Percentiles rank a stretch among this genome's conserved stretches.
Evolutionary conservation across 2,888 invertebrate species (phyloP).

Genomic region (Cordilura impudica): DNA sequence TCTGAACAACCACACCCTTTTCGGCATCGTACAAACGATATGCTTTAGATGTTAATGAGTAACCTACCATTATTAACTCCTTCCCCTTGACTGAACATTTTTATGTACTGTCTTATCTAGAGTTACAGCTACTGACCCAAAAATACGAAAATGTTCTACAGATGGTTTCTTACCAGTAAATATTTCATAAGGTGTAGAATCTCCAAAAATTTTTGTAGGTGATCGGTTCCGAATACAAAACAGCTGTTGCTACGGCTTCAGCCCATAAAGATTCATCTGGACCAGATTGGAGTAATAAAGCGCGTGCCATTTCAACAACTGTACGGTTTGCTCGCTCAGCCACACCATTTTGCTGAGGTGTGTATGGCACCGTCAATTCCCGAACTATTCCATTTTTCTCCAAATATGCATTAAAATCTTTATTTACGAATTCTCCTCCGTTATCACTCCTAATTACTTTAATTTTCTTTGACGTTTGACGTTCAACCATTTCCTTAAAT

Average conservation of each 20-base stretch:
- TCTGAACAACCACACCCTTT: no score
- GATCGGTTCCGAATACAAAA: constrained; percentile 1
- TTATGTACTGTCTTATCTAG: constrained; percentile 12
- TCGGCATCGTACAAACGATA: neutral
- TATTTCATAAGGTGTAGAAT: constrained; percentile 31
- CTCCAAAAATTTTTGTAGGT: no score
- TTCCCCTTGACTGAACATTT: no score
- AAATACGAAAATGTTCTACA: neutral
- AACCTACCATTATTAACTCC: neutral
- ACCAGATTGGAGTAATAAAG: neutral
- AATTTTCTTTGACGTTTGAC: no score
- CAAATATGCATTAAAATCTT: no score
- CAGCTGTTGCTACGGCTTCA: constrained; percentile 25
- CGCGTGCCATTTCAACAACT: constrained; percentile 11
- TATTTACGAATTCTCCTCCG: no score
- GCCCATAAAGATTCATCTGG: constrained; percentile 22
- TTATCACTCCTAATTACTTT: no score
- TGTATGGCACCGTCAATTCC: constrained; percentile 19
- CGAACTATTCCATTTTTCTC: neutral
- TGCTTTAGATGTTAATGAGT: constrained; percentile 4
- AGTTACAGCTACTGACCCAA: neutral
- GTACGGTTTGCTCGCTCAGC: neutral
- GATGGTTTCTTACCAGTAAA: constrained; percentile 19
- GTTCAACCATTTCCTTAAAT: neutral
- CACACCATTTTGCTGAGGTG: constrained; percentile 9